Conservation (phyloP, 2,797 vertebrate species). For the Poecilia picta region DNA sequence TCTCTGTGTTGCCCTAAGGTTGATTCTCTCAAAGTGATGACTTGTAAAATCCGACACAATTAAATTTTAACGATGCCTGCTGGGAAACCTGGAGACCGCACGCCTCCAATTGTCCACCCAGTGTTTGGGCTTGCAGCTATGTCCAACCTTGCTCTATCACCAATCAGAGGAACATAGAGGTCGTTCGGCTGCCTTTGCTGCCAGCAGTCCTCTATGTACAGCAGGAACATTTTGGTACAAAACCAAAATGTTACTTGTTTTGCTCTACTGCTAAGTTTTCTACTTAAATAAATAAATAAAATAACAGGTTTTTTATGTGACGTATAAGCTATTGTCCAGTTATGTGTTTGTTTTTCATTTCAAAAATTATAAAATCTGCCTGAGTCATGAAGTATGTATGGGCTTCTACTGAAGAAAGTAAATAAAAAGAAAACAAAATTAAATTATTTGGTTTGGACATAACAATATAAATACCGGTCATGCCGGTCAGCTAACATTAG, state of each 20-base stretch:
- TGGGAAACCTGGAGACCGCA: slow-evolving; percentile 22
- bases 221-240: neutral
- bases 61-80: slow-evolving; percentile 45
- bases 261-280: neutral
- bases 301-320: neutral
- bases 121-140: slow-evolving; percentile 71
- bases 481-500: neutral
- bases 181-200: slow-evolving; percentile 70
- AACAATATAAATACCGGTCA: neutral
- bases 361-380: neutral
- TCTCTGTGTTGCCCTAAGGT: slow-evolving; percentile 24
- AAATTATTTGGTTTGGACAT: neutral
- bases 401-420: neutral
- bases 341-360: neutral
- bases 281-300: neutral
- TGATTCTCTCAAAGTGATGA: slow-evolving; percentile 37
- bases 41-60: slow-evolving; percentile 34
- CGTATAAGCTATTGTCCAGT: neutral
- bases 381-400: neutral
- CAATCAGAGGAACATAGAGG: slow-evolving; percentile 72
- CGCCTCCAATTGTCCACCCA: slow-evolving; percentile 66
- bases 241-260: neutral
- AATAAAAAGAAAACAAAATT: too few relatives aligned
- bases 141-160: slow-evolving; percentile 72
- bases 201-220: neutral